Conservation (phyloP, 2,797 vertebrate species). For the Podarcis lilfordi region DNA sequence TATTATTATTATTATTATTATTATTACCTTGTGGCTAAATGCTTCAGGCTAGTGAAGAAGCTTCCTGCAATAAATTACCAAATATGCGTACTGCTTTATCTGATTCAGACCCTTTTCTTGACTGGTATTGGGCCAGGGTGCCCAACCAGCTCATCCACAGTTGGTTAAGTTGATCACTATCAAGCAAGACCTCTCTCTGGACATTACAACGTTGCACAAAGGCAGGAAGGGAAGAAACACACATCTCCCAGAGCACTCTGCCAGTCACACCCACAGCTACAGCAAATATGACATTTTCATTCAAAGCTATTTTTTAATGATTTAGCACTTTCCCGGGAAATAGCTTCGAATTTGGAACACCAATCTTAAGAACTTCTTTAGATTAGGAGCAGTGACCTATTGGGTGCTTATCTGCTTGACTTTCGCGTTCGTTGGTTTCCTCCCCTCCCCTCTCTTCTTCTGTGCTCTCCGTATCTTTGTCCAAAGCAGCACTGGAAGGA, state of each 20-base stretch:
- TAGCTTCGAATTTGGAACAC: slow-evolving; percentile 11
- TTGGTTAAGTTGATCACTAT: background rate
- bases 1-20: no score
- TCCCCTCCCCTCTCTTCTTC: background rate
- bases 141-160: background rate
- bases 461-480: background rate
- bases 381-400: slow-evolving; percentile 26
- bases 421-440: background rate
- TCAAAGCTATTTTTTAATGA: background rate
- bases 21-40: no score
- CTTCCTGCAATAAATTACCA: background rate
- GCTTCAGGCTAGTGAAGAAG: background rate
- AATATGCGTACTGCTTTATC: background rate
- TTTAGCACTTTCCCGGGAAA: slow-evolving; percentile 30
- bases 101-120: background rate
- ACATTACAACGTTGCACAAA: background rate
- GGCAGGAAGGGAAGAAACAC: background rate
- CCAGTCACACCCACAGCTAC: background rate
- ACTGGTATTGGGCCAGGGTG: background rate
- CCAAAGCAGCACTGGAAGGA: slow-evolving; percentile 30
- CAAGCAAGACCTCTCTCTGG: background rate
- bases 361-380: slow-evolving; percentile 17
- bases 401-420: slow-evolving; percentile 20
- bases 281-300: slow-evolving; percentile 5
- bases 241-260: background rate